A percentile compares a stretch with the other conserved stretches of the same genome.
Conservation (phyloP, 2,797 vertebrate species). For the Podargus strigoides region DNA sequence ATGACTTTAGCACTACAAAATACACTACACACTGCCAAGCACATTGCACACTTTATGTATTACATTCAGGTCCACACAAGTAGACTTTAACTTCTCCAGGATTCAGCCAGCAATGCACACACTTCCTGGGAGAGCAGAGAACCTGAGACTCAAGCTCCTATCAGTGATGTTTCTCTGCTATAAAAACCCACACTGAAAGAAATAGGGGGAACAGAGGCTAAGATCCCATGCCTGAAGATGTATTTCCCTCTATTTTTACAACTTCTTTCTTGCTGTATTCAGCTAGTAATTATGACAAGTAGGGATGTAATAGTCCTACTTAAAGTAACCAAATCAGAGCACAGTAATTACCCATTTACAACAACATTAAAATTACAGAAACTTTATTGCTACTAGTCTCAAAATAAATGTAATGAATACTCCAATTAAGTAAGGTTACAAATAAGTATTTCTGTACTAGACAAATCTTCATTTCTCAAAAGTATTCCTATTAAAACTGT, state of each 20-base stretch:
- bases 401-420: not conserved
- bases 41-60: fast-evolving
- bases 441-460: not conserved
- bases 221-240: not conserved
- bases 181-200: not conserved
- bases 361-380: not conserved
- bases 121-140: not conserved
- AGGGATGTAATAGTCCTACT: not conserved
- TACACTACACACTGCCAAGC: not conserved
- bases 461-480: not conserved
- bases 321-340: conserved; percentile 15
- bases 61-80: not conserved
- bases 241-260: not conserved
- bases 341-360: conserved; percentile 21
- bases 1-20: not conserved
- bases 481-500: not conserved
- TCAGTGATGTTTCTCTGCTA: not conserved
- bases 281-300: not conserved
- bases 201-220: not conserved
- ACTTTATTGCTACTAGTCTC: not conserved
- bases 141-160: not conserved
- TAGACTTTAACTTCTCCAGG: not conserved
- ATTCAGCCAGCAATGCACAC: not conserved
- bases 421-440: not conserved
- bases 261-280: not conserved